Conservation (phyloP, 2,113 vertebrate genomes). For the Nyctereutes procyonoides region DNA sequence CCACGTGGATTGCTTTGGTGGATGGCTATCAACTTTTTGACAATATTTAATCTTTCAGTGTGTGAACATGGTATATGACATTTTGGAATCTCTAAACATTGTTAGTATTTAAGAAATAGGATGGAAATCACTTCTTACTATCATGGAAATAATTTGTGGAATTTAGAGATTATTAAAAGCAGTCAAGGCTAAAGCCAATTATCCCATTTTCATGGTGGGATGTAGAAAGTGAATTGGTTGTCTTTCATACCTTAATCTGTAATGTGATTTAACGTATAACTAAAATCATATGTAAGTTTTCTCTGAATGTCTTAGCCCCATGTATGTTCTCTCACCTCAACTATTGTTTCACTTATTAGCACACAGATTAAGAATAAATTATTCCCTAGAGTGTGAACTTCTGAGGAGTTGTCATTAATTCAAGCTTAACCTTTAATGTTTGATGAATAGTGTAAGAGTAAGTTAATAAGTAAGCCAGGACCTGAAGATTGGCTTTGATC, state of each 20-base stretch:
- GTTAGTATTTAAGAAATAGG: neutral
- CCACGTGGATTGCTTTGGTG: neutral
- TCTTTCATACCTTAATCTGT: neutral
- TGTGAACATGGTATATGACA: neutral
- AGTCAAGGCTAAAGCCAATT: neutral
- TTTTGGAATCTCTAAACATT: neutral
- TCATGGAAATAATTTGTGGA: neutral
- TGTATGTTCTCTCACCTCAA: neutral
- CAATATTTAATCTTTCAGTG: neutral
- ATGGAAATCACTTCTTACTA: neutral
- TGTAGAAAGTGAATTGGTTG: neutral
- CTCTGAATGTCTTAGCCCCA: neutral
- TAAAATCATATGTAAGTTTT: neutral
- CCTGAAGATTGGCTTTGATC: neutral
- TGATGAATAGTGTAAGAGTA: neutral
- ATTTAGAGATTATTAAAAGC: constrained; percentile 41
- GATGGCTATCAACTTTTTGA: constrained; percentile 3
- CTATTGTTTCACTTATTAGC: neutral
- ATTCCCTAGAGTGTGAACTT: neutral
- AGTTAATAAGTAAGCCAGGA: neutral
- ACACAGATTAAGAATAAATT: neutral
- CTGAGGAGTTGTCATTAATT: neutral
- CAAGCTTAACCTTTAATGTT: neutral
- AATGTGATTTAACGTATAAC: neutral
- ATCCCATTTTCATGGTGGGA: neutral